phyloP scores from a whole-genome alignment of 2,113 vertebrate species.

The Phrynocephalus versicolor region DNA sequence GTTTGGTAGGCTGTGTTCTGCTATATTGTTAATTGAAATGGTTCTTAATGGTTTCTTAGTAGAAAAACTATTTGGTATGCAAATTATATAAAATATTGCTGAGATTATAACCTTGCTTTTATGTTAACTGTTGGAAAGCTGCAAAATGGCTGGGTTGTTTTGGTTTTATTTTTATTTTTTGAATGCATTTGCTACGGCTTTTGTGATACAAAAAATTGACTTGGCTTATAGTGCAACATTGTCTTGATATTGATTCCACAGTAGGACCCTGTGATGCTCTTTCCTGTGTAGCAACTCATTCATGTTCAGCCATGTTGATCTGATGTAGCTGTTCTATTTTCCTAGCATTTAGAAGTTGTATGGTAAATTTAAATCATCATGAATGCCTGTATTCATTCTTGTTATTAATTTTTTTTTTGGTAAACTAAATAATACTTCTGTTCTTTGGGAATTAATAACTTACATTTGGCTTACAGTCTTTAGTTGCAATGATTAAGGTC shows the following conservation, averaged over 20 bases:
- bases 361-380: background rate
- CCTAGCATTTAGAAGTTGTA: background rate
- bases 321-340: background rate
- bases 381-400: background rate
- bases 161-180: too few relatives aligned
- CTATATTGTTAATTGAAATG: background rate
- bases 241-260: background rate
- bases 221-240: background rate
- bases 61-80: background rate
- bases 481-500: background rate
- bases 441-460: background rate
- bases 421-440: background rate
- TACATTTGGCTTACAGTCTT: background rate
- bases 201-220: background rate
- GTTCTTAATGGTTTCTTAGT: background rate
- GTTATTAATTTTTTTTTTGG: background rate
- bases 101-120: background rate
- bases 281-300: background rate
- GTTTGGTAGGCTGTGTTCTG: conserved; percentile 10
- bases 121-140: background rate
- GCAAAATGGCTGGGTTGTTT: background rate
- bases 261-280: background rate
- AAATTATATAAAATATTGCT: background rate
- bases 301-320: background rate
- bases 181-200: background rate